Percentiles rank a stretch among this genome's conserved stretches.
Conservation (phyloP, 2,113 vertebrate species). For the Mormoops blainvillei region DNA sequence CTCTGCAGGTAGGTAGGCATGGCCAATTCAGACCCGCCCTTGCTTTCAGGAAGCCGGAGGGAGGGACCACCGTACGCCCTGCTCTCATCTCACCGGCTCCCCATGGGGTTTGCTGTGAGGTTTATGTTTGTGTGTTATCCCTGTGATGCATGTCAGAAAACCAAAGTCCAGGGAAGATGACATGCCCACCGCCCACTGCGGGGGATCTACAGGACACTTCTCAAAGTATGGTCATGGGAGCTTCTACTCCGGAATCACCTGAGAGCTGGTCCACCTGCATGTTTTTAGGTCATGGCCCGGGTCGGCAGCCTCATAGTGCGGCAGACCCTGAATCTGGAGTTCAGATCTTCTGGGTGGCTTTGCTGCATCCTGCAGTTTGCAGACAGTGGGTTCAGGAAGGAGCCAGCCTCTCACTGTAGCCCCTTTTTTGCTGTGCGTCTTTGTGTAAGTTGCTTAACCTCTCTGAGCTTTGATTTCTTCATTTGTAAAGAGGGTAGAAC, state of each 20-base stretch:
- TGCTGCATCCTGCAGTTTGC: not conserved
- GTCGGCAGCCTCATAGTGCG: fast-evolving
- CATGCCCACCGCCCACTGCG: fast-evolving
- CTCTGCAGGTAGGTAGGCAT: not conserved
- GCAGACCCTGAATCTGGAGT: not conserved
- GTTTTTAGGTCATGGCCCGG: not conserved
- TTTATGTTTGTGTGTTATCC: fast-evolving
- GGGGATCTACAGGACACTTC: fast-evolving
- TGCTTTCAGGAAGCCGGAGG: not conserved
- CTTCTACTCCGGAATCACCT: not conserved
- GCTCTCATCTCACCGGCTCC: not conserved
- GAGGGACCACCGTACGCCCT: fast-evolving
- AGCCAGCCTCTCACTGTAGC: not conserved
- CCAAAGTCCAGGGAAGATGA: not conserved
- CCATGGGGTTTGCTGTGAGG: not conserved
- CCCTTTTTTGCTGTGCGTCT: not conserved
- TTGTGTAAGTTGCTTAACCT: not conserved
- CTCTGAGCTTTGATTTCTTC: not conserved
- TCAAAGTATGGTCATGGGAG: too few species aligned
- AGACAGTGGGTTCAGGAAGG: not conserved
- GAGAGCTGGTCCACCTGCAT: not conserved
- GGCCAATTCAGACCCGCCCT: not conserved
- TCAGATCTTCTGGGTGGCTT: not conserved
- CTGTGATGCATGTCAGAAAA: fast-evolving
- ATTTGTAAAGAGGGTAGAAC: not conserved